Base-by-base conservation (phyloP, 2,797 vertebrate genomes). In the Protosalanx chinensis region DNA sequence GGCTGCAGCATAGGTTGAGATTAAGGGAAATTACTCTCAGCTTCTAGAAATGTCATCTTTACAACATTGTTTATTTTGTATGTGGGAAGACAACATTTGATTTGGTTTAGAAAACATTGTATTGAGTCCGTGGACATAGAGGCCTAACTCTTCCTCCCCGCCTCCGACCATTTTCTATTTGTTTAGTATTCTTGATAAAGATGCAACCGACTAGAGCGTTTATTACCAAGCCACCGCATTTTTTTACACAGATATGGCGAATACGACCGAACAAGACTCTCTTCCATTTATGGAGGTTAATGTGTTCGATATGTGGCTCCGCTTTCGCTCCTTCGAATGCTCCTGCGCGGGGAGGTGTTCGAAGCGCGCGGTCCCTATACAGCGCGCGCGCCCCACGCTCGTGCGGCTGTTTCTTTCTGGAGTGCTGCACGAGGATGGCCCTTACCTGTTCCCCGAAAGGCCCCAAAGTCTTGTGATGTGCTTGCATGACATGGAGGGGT, bases 401-500 rank as follows among this genome's bases (percentile, higher is more conserved):
- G 90, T 87, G 87, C 80, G 85, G 91, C 91, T 92, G 92, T 90
- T 89, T 32, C 93, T 92, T 93, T 89, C 81, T 88, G 90, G 90
- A 93, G 92, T 94, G 92, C 93, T 94, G 93, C 93, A 95, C 89
- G 86, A 87, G 73, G 90, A 70, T 89, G 90, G 91, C 92, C 93
- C 92, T 91, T 91, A 87, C 92, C 91, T 93, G 88, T 90, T 90
- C 75, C 75, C 64, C 63, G 87, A 89, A 91, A 86, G 90, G 92
- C 88, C 90, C 82, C 84, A 88, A 89, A 94, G 92, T 76, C 93
- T 93, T 93, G 91, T 94, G 91, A 92, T 93, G 92, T 94, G 90
- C 89, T 94, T 95, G 94, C 94, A 95, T 95, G 94, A 95, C 90
- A 91, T 91, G 88, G 91, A 92, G 90, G 70, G 16, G 3, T 65